Evolutionary conservation across 2,113 vertebrate genomes (phyloP), one percentile per base, ranked within the genome.

Genomic region (Australoheros scitulus): DNA sequence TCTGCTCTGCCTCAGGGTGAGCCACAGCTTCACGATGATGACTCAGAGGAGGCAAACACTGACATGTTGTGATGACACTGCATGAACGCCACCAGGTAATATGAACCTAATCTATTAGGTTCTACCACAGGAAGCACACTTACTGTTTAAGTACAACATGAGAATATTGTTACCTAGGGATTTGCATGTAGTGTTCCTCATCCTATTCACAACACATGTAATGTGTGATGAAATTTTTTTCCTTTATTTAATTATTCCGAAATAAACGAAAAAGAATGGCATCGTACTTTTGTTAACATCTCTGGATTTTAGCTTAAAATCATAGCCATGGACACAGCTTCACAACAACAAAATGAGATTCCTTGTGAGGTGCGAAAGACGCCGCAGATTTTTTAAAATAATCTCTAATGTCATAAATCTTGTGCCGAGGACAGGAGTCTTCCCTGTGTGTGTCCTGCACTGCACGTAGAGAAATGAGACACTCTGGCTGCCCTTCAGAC

Each of bases 401-500:
- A 64, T 85, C 55, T 83, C 26, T 76, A 72, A 24, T 64, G 70
- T 77, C 76, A 87, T 87, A 65, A 85, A 89, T 89, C 83, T 80
- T 50, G 61, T 20, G 18, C 76, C 61, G 20, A 80, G 50, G 83
- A 85, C 36, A 63, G 68, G 68, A 57, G 63, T 76, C 56, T 63
- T 82, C 58, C 26, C 56, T 11, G 57, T 76, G 56, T 86, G 82
- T 65, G 65, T 87, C 58, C 70, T 82, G 76, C 56, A 52, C 80
- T 70, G 79, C 50, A 34, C 57, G 41, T 61, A 87, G 81, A 92
- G 86, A 86, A 84, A 92, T 85, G 70, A 91, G 79, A 88, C 82
- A 76, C 85, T 63, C 61, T 34, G 24, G 64, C 86, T 82, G 90
- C 88, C 91, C 89, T 89, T 93, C 91, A 89, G 89, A 87, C 88